Conservation (phyloP, 2,888 invertebrate species). For the Cheilosia vulpina region DNA sequence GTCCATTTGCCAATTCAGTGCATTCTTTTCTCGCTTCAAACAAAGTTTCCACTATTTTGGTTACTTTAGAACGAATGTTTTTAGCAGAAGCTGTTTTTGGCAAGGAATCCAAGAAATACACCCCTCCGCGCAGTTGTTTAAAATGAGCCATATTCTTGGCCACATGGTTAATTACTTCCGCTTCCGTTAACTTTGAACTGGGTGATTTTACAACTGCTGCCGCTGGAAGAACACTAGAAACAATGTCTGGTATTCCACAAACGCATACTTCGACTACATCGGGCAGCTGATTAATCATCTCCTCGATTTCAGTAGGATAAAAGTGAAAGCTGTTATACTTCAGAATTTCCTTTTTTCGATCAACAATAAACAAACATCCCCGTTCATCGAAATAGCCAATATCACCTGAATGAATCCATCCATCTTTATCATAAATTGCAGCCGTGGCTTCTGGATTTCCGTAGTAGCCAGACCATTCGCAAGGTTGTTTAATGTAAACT, state of each 20-base stretch:
- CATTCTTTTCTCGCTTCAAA: background rate
- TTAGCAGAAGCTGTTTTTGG: constrained; percentile 77
- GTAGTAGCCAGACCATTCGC: constrained; percentile 75
- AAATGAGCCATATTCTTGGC: constrained; percentile 74
- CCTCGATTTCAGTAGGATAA: constrained; percentile 76
- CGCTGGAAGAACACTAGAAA: constrained; percentile 71
- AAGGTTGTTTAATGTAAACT: constrained; percentile 62
- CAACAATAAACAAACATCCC: constrained; percentile 74
- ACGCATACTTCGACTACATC: constrained; percentile 74
- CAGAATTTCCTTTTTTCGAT: constrained; percentile 77
- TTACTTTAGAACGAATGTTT: constrained; percentile 65
- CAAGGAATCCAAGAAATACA: constrained; percentile 71
- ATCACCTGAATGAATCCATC: constrained; percentile 77
- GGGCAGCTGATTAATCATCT: constrained; percentile 67
- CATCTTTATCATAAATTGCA: constrained; percentile 67
- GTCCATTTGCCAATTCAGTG: background rate
- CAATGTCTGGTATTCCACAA: constrained; percentile 74
- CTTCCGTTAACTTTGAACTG: constrained; percentile 50
- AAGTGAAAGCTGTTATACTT: constrained; percentile 76
- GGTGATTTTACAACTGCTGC: constrained; percentile 70
- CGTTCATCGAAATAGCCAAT: constrained; percentile 76
- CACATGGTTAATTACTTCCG: constrained; percentile 62
- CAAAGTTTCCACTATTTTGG: constrained; percentile 57
- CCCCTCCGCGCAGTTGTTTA: constrained; percentile 76
- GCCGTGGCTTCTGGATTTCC: constrained; percentile 60